Percentiles rank a stretch among this genome's conserved stretches.
Evolutionary conservation across 2,888 invertebrate genomes (phyloP).

Genomic region (Leucophenga maculata): DNA sequence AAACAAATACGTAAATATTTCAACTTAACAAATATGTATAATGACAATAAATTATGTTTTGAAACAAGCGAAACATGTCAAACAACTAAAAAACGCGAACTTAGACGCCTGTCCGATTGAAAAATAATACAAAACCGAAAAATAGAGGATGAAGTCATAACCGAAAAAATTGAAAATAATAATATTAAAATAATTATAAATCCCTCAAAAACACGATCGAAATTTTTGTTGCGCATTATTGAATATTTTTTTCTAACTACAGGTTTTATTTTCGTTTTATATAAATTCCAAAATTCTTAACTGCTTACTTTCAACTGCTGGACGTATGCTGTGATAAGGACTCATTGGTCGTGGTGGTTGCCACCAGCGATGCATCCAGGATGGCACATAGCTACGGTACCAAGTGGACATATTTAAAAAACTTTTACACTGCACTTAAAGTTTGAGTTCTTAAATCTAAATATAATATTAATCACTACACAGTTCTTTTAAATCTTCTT

Average conservation of each 20-base stretch:
- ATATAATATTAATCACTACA: neutral
- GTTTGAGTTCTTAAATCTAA: neutral
- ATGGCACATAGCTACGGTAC: conserved; percentile 65
- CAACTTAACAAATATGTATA: conserved; percentile 31
- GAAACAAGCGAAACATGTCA: conserved; percentile 51
- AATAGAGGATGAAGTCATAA: conserved; percentile 51
- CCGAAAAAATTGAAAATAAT: conserved; percentile 31
- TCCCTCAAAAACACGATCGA: neutral
- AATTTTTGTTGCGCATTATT: neutral
- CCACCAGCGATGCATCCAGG: conserved; percentile 68
- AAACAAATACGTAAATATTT: conserved; percentile 34
- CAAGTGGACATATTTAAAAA: conserved; percentile 54
- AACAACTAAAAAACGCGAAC: conserved; percentile 42
- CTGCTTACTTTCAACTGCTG: conserved; percentile 57
- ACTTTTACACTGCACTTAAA: neutral
- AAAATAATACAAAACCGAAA: neutral
- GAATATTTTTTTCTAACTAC: neutral
- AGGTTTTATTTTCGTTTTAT: neutral
- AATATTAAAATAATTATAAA: conserved; percentile 22
- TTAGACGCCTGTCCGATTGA: neutral
- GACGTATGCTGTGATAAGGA: conserved; percentile 64
- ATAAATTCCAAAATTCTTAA: conserved; percentile 17
- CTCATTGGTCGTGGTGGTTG: conserved; percentile 55
- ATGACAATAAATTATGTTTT: conserved; percentile 29
- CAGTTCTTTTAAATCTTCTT: neutral